Evolutionary conservation across 2,888 invertebrate genomes (phyloP), one percentile per base, ranked within the genome.

Genomic region (Parelbella ahira): DNA sequence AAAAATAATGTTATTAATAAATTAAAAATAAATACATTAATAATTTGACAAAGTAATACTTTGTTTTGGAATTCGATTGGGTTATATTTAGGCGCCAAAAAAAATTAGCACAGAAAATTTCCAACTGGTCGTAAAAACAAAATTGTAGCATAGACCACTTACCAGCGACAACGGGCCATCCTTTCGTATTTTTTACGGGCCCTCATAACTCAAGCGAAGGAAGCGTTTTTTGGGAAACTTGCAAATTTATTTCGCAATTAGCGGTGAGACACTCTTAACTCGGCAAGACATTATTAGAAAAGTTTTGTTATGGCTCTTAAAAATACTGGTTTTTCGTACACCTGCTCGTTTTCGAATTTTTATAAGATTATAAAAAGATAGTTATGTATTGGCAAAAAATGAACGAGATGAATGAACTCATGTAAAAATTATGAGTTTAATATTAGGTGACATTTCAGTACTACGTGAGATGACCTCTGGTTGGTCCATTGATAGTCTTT

Each of bases 221-320:
- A 60, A 63, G 53, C 67, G 76, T 81, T 87, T 86, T 87, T 79
- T 73, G 74, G 68, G 58, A 74, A 83, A 83, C 77, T 78, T 76
- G 81, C 59, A 76, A 83, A 87, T 87, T 87, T 86, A 87, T 87
- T 75, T 82, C 69, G 84, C 74, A 87, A 87, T 87, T 87, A 86
- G 82, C 74, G 81, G 71, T 60, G 64, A 58, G 67, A 68, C 73
- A 58, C 60, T 74, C 69, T 76, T 71, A 73, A 76, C 71, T 66
- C 60, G 60, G 58, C 54, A 62, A 53, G 65, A 83, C 83, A 81
- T 83, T 84, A 87, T 86, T 82, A 80, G 78, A 78, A 84, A 86
- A 87, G 67, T n/a, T 87, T 87, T 78, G 65, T 79, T 77, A 76
- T 69, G 63, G 79, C 68, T 68, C 76, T 72, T 79, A 79, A 82